phyloP scores from a whole-genome alignment of 2,113 vertebrate species.

The Ascaphus truei region DNA sequence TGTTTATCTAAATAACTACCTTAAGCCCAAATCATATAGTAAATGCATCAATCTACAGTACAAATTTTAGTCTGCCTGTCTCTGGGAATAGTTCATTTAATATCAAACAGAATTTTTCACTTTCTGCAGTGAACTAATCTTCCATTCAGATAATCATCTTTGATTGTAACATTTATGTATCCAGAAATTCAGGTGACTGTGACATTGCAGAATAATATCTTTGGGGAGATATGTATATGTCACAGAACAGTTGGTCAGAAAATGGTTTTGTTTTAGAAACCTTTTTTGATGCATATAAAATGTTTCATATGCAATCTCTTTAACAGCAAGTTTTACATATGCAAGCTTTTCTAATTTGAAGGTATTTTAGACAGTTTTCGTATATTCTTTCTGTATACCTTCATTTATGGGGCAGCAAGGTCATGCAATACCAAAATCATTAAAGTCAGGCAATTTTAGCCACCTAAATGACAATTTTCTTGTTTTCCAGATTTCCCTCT shows the following conservation, averaged over 20 bases:
- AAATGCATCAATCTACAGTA: constrained; percentile 20
- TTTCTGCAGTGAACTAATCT: constrained; percentile 3
- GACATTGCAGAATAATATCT: constrained; percentile 22
- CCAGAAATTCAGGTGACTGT: background rate
- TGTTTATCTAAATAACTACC: constrained; percentile 37
- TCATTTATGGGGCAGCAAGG: too few species aligned
- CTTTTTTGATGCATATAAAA: too few species aligned
- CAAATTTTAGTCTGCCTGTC: constrained; percentile 23
- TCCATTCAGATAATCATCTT: constrained; percentile 32
- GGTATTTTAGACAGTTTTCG: too few species aligned
- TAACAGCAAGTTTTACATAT: too few species aligned
- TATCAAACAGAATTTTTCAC: background rate
- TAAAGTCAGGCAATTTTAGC: too few species aligned
- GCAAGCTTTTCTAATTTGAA: too few species aligned
- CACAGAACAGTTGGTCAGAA: background rate
- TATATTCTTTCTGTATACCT: too few species aligned
- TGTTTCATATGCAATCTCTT: too few species aligned
- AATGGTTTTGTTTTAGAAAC: background rate
- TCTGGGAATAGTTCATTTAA: constrained; percentile 27
- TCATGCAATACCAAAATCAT: too few species aligned
- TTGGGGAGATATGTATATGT: background rate
- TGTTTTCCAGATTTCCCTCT: too few species aligned
- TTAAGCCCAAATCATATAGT: constrained; percentile 16
- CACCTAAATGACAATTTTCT: too few species aligned
- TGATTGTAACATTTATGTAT: constrained; percentile 28